These are phyloP conservation scores for Herminia tarsipennalis DNA, from an alignment of 2,888 invertebrate species.

Conservation along the genomic window DNA sequence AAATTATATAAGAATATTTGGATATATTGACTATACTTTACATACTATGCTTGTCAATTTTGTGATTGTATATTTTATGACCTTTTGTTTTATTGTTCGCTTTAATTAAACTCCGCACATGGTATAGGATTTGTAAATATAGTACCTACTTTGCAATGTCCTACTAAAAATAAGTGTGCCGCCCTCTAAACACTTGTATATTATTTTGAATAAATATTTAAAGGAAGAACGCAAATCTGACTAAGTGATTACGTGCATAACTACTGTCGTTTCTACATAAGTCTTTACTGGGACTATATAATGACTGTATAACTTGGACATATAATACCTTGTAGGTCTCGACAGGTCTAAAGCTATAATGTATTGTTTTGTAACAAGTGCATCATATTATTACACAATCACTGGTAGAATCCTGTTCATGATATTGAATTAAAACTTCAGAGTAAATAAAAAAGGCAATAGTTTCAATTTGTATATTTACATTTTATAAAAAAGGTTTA, in stretches of 20 bases:
- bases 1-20: no score
- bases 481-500: constrained; percentile 18
- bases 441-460: neutral
- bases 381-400: neutral
- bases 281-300: neutral
- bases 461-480: constrained; percentile 12
- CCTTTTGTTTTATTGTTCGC: no score
- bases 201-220: neutral
- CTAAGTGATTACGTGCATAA: neutral
- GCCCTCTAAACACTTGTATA: no score
- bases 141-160: no score
- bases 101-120: no score
- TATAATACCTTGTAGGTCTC: neutral
- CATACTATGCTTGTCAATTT: no score
- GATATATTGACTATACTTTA: no score
- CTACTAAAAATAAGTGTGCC: no score
- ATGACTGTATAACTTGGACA: neutral
- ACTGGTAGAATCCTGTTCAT: neutral
- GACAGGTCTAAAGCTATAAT: neutral
- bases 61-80: no score
- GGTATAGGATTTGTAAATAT: no score
- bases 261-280: neutral
- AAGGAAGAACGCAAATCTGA: neutral
- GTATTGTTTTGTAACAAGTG: neutral
- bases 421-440: neutral